phyloP scores from a whole-genome alignment of 2,888 invertebrate species.

The Agrotis clavis region DNA sequence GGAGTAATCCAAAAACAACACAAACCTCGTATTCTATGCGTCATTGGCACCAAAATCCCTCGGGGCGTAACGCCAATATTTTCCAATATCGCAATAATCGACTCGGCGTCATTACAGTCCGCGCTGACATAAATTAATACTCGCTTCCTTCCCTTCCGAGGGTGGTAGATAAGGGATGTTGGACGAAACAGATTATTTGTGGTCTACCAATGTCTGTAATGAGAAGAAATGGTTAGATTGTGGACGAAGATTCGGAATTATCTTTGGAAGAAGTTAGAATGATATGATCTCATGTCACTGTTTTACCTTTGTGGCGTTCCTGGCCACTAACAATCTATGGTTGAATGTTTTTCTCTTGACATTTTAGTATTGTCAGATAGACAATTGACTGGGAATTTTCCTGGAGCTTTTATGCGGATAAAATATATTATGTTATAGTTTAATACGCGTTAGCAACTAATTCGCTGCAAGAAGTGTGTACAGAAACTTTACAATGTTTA shows the following conservation, averaged over 20 bases:
- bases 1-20: slow-evolving; percentile 19
- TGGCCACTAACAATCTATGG: too few relatives aligned
- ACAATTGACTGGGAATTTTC: too few relatives aligned
- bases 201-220: slow-evolving; percentile 28
- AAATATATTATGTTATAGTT: too few relatives aligned
- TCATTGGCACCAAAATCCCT: slow-evolving; percentile 56
- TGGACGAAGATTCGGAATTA: neutral
- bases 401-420: too few relatives aligned
- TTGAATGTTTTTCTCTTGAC: too few relatives aligned
- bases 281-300: too few relatives aligned
- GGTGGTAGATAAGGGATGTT: slow-evolving; percentile 53
- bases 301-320: too few relatives aligned
- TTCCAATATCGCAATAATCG: slow-evolving; percentile 89
- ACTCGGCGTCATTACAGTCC: slow-evolving; percentile 87
- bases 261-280: neutral
- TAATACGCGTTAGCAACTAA: too few relatives aligned
- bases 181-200: slow-evolving; percentile 65
- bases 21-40: slow-evolving; percentile 11
- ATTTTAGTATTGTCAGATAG: too few relatives aligned
- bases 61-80: slow-evolving; percentile 81
- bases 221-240: slow-evolving; percentile 28
- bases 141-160: slow-evolving; percentile 71
- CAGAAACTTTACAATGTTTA: too few relatives aligned
- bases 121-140: slow-evolving; percentile 89
- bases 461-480: too few relatives aligned